Evolutionary conservation across 92 coral and sea anemone species (phyloP).

Genomic region (Palythoa grandis): DNA sequence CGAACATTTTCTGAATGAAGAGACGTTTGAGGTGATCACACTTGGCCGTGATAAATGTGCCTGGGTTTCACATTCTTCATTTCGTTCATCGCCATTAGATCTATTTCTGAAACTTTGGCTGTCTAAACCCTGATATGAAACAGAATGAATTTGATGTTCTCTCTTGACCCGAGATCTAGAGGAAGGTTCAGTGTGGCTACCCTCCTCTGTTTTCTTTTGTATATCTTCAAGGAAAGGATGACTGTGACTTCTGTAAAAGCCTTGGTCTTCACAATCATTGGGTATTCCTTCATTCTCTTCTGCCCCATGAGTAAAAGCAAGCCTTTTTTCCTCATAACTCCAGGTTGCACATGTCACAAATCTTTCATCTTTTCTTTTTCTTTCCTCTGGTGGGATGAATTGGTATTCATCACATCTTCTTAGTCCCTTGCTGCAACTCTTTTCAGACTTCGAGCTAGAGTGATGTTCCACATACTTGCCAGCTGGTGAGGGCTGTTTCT

Average conservation of each 20-base stretch:
- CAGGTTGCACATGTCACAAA: slow-evolving; percentile 1
- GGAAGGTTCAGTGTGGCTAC: not conserved
- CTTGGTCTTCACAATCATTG: not conserved
- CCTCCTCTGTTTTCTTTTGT: not conserved
- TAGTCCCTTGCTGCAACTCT: not conserved
- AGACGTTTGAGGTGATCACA: slow-evolving; percentile 31
- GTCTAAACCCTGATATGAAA: not conserved
- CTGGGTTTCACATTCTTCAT: slow-evolving; percentile 7
- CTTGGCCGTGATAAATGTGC: slow-evolving; percentile 25
- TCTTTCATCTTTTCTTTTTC: not conserved
- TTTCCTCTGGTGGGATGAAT: not conserved
- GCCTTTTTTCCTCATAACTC: not conserved
- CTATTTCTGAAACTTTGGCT: not conserved
- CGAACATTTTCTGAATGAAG: slow-evolving; percentile 6
- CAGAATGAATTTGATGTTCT: not conserved
- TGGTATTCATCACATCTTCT: not conserved
- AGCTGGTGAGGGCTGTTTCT: not conserved
- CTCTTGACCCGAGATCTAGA: not conserved
- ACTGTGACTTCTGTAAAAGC: not conserved
- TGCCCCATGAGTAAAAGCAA: not conserved
- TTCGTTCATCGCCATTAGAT: not conserved
- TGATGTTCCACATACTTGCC: slow-evolving; percentile 11
- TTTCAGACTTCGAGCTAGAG: not conserved
- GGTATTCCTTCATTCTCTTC: not conserved
- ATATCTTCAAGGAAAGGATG: not conserved